Percentiles rank a stretch among this genome's conserved stretches.
Conservation (phyloP, 2,113 vertebrate genomes). For the Prunella himalayana region DNA sequence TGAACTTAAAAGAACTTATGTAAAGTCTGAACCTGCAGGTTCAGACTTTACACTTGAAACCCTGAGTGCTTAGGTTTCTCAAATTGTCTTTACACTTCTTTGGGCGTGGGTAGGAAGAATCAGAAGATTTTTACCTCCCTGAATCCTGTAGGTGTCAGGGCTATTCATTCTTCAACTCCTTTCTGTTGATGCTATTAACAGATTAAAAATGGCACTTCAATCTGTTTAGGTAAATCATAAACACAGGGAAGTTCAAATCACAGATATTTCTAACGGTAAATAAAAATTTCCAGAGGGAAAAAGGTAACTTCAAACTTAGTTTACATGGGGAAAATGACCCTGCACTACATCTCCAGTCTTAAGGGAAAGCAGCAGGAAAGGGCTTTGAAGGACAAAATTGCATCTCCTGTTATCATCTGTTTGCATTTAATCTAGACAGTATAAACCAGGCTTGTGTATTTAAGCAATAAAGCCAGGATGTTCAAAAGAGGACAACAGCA, state of each 20-base stretch:
- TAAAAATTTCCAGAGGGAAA: background rate
- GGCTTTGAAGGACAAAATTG: background rate
- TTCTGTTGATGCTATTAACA: background rate
- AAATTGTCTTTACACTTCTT: background rate
- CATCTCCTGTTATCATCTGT: background rate
- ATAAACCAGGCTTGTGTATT: background rate
- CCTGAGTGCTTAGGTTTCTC: background rate
- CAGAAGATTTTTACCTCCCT: background rate
- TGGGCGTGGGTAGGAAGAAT: background rate
- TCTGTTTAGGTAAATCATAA: background rate
- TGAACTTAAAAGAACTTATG: background rate
- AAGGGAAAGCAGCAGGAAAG: background rate
- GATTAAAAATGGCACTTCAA: background rate
- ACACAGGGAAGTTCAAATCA: background rate
- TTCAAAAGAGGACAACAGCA: background rate
- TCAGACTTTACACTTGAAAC: background rate
- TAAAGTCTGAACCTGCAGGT: background rate
- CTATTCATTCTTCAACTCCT: background rate
- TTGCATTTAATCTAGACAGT: background rate
- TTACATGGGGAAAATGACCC: background rate
- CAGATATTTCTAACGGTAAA: background rate
- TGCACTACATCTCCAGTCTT: background rate
- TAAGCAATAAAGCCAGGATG: background rate
- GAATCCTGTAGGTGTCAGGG: background rate
- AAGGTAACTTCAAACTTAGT: background rate